A percentile compares a stretch with the other conserved stretches of the same genome.
Evolutionary conservation across 2,888 invertebrate species (phyloP).

Genomic region (Ormyrus rosae): DNA sequence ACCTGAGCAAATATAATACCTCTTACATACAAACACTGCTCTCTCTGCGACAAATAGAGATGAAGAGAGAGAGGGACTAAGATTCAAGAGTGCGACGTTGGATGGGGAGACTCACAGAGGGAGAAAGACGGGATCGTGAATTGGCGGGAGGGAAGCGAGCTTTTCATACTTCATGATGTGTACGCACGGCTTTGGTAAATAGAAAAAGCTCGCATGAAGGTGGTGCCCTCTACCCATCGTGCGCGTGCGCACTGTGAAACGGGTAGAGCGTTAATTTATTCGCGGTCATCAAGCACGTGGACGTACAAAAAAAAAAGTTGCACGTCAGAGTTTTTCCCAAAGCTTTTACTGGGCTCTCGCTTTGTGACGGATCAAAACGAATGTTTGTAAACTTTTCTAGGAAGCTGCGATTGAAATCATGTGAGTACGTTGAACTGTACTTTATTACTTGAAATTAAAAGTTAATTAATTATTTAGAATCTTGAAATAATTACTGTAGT

Average conservation of each 20-base stretch:
- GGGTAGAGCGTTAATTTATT: slow-evolving; percentile 13
- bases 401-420: not conserved
- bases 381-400: too few species aligned
- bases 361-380: not conserved
- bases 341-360: not conserved
- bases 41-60: not conserved
- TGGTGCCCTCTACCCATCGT: too few species aligned
- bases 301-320: not conserved
- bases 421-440: too few species aligned
- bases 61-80: not conserved
- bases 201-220: slow-evolving; percentile 38
- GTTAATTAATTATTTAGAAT: too few species aligned
- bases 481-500: too few species aligned
- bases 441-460: too few species aligned
- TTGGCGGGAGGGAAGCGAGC: not conserved
- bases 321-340: not conserved
- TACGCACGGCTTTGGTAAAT: slow-evolving; percentile 38
- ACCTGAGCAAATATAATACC: not conserved
- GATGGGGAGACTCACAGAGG: not conserved
- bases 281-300: slow-evolving; percentile 1
- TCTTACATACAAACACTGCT: too few species aligned
- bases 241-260: not conserved
- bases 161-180: slow-evolving; percentile 51
- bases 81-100: not conserved
- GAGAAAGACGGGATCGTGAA: not conserved